Conservation (phyloP, 2,888 invertebrate species). For the Cantharis lateralis region DNA sequence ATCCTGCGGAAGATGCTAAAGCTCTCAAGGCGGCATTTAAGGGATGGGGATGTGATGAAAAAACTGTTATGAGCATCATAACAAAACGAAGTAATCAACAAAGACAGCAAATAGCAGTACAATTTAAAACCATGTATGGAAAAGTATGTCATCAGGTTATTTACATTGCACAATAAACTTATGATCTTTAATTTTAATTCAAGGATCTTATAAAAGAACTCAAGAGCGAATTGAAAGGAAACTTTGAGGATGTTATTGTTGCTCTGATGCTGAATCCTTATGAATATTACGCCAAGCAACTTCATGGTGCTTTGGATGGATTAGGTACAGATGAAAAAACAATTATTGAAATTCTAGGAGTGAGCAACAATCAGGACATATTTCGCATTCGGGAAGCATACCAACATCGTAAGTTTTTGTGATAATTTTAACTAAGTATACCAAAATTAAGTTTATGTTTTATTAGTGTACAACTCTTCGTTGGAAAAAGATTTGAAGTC, state of each 20-base stretch:
- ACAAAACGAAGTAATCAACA: conserved; percentile 67
- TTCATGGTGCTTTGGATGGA: conserved; percentile 81
- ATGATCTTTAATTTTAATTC: conserved; percentile 10
- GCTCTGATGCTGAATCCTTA: conserved; percentile 83
- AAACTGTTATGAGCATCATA: conserved; percentile 67
- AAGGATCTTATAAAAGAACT: conserved; percentile 79
- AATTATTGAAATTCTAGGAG: conserved; percentile 84
- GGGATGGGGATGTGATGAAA: conserved; percentile 63
- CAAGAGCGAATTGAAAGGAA: conserved; percentile 86
- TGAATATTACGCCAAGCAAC: conserved; percentile 80
- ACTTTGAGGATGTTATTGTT: conserved; percentile 82
- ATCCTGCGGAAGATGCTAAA: conserved; percentile 49
- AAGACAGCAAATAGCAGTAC: conserved; percentile 68
- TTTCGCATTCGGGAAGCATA: conserved; percentile 78
- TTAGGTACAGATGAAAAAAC: conserved; percentile 81
- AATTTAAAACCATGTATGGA: conserved; percentile 65
- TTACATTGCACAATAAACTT: not conserved
- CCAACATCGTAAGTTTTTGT: conserved; percentile 66
- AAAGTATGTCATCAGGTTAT: conserved; percentile 56
- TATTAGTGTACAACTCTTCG: conserved; percentile 78
- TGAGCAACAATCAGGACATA: conserved; percentile 82
- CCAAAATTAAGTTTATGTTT: conserved; percentile 15
- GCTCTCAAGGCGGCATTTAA: conserved; percentile 51
- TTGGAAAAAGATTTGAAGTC: conserved; percentile 82
- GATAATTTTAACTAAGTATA: conserved; percentile 35